Conservation (phyloP, 2,888 invertebrate species). For the Prosapia bicincta region DNA sequence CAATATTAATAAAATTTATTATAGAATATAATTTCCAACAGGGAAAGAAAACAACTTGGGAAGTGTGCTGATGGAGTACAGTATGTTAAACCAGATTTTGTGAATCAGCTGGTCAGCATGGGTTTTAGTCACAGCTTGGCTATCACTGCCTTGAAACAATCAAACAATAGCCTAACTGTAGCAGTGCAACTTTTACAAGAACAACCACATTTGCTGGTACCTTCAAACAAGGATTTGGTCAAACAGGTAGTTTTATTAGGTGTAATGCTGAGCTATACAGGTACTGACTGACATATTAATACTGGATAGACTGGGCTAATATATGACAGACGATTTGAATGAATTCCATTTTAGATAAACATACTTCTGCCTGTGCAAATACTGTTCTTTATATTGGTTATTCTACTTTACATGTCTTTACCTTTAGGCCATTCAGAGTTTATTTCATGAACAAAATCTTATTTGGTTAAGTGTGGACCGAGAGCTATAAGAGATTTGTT, state of each 20-base stretch:
- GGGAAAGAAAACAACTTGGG: constrained; percentile 54
- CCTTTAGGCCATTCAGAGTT: too few species aligned
- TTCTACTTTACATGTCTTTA: too few species aligned
- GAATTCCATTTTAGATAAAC: too few species aligned
- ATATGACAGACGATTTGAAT: too few species aligned
- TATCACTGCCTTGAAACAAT: constrained; percentile 57
- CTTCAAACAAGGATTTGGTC: background rate
- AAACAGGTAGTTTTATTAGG: background rate
- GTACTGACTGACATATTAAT: too few species aligned
- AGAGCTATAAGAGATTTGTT: too few species aligned
- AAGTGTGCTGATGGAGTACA: constrained; percentile 55
- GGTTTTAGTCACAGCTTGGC: constrained; percentile 62
- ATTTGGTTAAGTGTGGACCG: too few species aligned
- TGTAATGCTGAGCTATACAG: too few species aligned
- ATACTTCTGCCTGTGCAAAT: too few species aligned
- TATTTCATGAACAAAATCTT: too few species aligned
- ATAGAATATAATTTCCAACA: constrained; percentile 39
- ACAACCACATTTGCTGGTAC: constrained; percentile 44
- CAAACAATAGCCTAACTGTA: constrained; percentile 65
- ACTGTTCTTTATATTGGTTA: too few species aligned
- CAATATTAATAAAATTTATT: background rate
- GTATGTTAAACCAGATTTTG: constrained; percentile 51
- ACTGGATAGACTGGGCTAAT: too few species aligned
- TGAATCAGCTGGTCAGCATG: constrained; percentile 60
- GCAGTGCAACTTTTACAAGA: constrained; percentile 64